Evolutionary conservation across 2,113 vertebrate genomes (phyloP).

Genomic region (Paradisaea rubra): DNA sequence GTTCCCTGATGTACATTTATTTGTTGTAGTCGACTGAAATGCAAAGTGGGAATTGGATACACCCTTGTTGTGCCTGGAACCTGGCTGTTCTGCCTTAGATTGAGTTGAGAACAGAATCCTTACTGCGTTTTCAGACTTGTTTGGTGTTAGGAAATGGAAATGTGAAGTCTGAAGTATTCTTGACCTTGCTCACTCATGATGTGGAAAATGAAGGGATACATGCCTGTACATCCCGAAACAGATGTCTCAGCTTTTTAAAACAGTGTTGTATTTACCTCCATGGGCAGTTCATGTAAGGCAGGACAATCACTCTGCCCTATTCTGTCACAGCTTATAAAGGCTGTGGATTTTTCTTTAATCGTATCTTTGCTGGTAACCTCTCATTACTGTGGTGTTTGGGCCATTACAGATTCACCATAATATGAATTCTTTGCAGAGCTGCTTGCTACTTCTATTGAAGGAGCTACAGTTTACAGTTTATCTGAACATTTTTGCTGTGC

Average conservation of each 20-base stretch:
- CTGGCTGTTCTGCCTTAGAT: neutral
- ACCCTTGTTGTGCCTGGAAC: neutral
- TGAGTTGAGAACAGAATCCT: neutral
- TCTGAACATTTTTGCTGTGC: neutral
- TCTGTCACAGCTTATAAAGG: neutral
- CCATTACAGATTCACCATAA: neutral
- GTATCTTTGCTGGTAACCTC: neutral
- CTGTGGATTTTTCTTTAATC: neutral
- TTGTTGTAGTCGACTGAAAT: neutral
- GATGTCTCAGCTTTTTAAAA: neutral
- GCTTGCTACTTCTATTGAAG: neutral
- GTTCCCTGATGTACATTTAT: neutral
- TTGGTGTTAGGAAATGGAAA: neutral
- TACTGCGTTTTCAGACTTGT: neutral
- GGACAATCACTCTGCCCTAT: neutral
- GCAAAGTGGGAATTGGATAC: neutral
- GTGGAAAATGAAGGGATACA: neutral
- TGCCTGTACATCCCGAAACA: rapidly evolving
- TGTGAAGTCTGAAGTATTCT: neutral
- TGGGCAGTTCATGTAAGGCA: rapidly evolving
- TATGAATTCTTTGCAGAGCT: neutral
- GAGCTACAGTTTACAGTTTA: neutral
- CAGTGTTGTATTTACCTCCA: neutral
- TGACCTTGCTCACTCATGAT: neutral
- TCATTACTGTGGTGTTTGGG: neutral